These are phyloP conservation scores for Budorcas taxicolor DNA, from an alignment of 2,113 vertebrate species.

Conservation along the genomic window DNA sequence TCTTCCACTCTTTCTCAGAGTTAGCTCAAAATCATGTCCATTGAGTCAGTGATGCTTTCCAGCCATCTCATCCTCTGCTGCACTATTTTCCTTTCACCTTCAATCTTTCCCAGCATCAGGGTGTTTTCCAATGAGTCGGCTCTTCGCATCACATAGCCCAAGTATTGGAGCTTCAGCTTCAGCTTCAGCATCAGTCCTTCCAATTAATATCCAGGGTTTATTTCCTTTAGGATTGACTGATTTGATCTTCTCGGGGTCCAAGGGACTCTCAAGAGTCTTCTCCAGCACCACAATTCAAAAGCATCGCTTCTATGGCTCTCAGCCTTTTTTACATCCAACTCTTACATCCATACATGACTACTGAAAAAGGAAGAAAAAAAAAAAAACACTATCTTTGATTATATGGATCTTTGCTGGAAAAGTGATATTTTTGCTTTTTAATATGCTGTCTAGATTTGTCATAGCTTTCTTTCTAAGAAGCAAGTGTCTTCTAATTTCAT, in stretches of 20 bases:
- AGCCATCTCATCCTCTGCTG: not conserved
- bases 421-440: not conserved
- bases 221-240: not conserved
- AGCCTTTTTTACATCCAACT: not conserved
- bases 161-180: not conserved
- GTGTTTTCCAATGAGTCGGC: not conserved
- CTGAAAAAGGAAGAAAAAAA: not conserved
- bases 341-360: not conserved
- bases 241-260: not conserved
- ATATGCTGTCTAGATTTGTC: not conserved
- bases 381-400: not conserved
- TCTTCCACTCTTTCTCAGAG: not conserved
- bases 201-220: not conserved
- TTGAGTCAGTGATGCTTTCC: not conserved
- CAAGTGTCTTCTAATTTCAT: not conserved
- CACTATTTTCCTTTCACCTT: not conserved
- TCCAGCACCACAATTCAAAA: not conserved
- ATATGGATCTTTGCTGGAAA: not conserved
- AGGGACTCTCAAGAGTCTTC: not conserved
- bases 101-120: not conserved
- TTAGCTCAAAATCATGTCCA: not conserved
- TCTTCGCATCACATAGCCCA: not conserved
- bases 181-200: not conserved
- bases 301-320: not conserved
- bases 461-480: not conserved